These are phyloP conservation scores for Pelodiscus sinensis DNA, from an alignment of 2,113 vertebrate species.

Conservation along the genomic window DNA sequence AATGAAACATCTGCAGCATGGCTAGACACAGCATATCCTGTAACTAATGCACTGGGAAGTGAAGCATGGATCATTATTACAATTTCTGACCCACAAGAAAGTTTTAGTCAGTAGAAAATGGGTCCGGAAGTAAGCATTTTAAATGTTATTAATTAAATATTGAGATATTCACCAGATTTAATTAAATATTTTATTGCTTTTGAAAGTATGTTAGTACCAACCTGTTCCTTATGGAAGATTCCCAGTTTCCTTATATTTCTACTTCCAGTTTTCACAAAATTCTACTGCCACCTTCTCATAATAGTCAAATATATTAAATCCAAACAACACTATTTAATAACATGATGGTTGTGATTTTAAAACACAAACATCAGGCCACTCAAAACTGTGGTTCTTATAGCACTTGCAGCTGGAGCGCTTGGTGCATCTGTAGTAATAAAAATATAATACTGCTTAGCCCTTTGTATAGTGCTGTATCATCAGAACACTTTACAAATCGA, in stretches of 20 bases:
- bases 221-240: neutral
- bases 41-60: accelerated
- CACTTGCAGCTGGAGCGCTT: neutral
- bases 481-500: neutral
- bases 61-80: accelerated
- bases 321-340: neutral
- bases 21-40: accelerated
- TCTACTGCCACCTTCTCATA: neutral
- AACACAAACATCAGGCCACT: neutral
- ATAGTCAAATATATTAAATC: accelerated
- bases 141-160: neutral
- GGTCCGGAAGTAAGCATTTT: neutral
- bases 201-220: neutral
- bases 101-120: neutral
- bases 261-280: neutral
- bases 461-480: accelerated
- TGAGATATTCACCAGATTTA: neutral
- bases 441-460: accelerated
- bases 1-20: accelerated
- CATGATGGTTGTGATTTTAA: neutral
- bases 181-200: neutral
- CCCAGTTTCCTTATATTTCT: neutral
- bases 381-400: neutral
- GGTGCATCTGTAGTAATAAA: neutral
- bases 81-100: neutral